These are phyloP conservation scores for Phasia obesa DNA, from an alignment of 2,888 invertebrate genomes.

Conservation along the genomic window DNA sequence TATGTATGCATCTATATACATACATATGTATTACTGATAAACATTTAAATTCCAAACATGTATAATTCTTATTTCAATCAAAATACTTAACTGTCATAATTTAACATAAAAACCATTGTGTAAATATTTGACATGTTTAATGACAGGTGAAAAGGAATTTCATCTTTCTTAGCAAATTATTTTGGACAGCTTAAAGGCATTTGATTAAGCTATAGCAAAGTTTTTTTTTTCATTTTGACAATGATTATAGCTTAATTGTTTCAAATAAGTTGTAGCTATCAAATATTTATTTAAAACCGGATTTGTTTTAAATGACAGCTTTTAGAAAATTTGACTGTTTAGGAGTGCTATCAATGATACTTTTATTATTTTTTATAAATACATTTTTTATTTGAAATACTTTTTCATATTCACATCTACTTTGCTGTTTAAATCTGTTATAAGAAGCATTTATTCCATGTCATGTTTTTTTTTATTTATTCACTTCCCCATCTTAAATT, in stretches of 20 bases:
- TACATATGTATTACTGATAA: neutral
- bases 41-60: slow-evolving; percentile 14
- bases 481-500: slow-evolving; percentile 8
- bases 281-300: too few species aligned
- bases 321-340: neutral
- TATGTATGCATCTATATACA: slow-evolving; percentile 12
- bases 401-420: neutral
- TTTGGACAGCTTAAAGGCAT: slow-evolving; percentile 36
- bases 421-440: slow-evolving; percentile 37
- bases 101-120: slow-evolving; percentile 10
- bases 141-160: slow-evolving; percentile 48
- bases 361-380: neutral
- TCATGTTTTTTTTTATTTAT: neutral
- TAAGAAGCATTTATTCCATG: slow-evolving; percentile 46
- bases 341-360: neutral
- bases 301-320: neutral
- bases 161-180: neutral
- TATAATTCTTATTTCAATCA: slow-evolving; percentile 45
- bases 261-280: neutral
- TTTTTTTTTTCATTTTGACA: neutral
- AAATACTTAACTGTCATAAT: slow-evolving; percentile 48
- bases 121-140: slow-evolving; percentile 47
- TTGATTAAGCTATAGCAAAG: neutral
- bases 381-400: neutral
- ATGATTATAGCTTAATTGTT: neutral